These are phyloP conservation scores for Aptenodytes patagonicus DNA, from an alignment of 2,113 vertebrate species.

Conservation along the genomic window DNA sequence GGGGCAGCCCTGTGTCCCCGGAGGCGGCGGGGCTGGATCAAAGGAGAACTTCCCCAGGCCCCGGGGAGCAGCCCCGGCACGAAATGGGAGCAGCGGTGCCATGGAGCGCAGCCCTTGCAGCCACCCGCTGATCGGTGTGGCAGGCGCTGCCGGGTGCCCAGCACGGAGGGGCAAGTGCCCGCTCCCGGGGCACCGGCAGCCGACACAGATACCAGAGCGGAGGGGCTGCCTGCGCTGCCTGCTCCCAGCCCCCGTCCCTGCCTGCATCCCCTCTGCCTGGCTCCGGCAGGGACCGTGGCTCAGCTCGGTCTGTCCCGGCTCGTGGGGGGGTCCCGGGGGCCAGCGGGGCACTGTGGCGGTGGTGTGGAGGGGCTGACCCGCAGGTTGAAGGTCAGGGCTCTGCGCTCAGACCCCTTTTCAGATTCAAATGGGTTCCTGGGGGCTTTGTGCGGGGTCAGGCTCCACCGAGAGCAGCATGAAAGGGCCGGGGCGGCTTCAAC, in stretches of 20 bases:
- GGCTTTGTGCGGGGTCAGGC: constrained; percentile 53
- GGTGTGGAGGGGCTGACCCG: constrained; percentile 58
- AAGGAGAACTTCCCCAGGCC: neutral
- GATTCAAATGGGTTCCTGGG: constrained; percentile 76
- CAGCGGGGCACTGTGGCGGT: neutral
- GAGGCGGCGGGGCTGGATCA: neutral
- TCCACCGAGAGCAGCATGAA: neutral
- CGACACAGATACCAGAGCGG: fast-evolving
- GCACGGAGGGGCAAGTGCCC: neutral
- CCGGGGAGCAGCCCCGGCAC: neutral
- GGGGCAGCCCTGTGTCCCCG: neutral
- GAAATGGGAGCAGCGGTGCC: neutral
- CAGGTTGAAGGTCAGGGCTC: constrained; percentile 81
- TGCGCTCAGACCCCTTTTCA: constrained; percentile 75
- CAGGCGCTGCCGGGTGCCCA: neutral
- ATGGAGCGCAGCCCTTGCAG: neutral
- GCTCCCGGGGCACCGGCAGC: neutral
- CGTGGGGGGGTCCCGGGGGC: neutral
- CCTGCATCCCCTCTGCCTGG: neutral
- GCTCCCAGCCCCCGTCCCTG: neutral
- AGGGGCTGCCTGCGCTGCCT: neutral
- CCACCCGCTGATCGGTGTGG: too few relatives aligned
- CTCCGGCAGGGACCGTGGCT: too few relatives aligned
- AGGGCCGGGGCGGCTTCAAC: neutral
- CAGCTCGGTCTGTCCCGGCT: neutral